phyloP scores from a whole-genome alignment of 2,888 invertebrate species.

The Silvanus unidentatus region DNA sequence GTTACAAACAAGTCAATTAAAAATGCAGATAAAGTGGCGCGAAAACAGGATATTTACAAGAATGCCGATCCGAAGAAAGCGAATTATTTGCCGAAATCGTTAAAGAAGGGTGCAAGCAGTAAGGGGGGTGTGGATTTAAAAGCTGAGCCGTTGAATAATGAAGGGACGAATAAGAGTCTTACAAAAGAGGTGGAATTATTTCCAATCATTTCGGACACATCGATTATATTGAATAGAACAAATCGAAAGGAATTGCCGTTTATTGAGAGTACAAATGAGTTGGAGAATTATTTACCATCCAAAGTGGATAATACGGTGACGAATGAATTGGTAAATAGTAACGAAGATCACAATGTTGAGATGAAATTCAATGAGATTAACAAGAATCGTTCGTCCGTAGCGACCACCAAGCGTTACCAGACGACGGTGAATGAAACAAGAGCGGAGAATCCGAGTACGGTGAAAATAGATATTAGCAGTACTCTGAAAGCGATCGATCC shows the following conservation, averaged over 20 bases:
- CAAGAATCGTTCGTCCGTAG: slow-evolving; percentile 8
- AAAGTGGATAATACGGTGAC: slow-evolving; percentile 8
- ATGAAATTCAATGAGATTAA: slow-evolving; percentile 26
- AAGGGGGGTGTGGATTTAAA: slow-evolving; percentile 4
- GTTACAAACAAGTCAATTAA: slow-evolving; percentile 24
- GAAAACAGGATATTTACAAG: slow-evolving; percentile 25
- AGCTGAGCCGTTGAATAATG: slow-evolving; percentile 2
- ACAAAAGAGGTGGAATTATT: slow-evolving; percentile 41
- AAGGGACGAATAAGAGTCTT: slow-evolving; percentile 19
- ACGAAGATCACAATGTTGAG: slow-evolving; percentile 27
- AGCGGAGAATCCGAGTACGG: slow-evolving; percentile 4
- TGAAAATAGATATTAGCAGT: slow-evolving; percentile 3
- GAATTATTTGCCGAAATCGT: slow-evolving; percentile 8
- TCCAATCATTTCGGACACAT: slow-evolving; percentile 33
- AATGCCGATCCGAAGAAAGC: slow-evolving; percentile 24
- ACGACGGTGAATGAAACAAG: not conserved
- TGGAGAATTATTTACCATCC: not conserved
- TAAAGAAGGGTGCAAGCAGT: slow-evolving; percentile 6
- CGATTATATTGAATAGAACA: slow-evolving; percentile 40
- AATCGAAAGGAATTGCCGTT: slow-evolving; percentile 41
- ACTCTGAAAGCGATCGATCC: slow-evolving; percentile 28
- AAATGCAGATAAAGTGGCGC: slow-evolving; percentile 19
- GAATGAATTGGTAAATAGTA: slow-evolving; percentile 7
- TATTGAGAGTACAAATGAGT: slow-evolving; percentile 13
- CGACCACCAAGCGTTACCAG: not conserved